phyloP scores from a whole-genome alignment of 2,113 vertebrate species.

The Hemichromis elongatus region DNA sequence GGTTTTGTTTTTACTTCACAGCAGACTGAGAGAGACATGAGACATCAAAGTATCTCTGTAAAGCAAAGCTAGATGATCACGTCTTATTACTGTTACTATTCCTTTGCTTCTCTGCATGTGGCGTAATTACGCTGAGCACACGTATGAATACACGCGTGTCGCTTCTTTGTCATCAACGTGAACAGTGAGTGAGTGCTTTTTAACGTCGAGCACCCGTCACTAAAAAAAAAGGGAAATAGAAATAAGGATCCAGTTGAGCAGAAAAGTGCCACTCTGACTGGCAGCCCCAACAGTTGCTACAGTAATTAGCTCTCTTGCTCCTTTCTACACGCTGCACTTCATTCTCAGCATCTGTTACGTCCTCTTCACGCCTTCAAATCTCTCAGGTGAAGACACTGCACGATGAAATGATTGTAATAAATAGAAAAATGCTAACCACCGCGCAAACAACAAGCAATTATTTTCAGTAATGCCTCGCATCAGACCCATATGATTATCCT shows the following conservation, averaged over 20 bases:
- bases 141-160: not conserved
- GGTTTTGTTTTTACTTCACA: not conserved
- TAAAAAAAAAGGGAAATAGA: not conserved
- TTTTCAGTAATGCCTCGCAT: not conserved
- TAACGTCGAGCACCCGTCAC: not conserved
- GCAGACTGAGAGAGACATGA: not conserved
- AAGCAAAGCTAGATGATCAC: not conserved
- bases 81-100: not conserved
- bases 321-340: not conserved
- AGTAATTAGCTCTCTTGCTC: constrained; percentile 29
- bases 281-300: not conserved
- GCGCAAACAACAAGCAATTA: not conserved
- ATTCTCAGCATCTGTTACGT: not conserved
- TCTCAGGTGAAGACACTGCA: constrained; percentile 1
- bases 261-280: constrained; percentile 35
- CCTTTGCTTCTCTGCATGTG: not conserved
- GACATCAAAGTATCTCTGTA: not conserved
- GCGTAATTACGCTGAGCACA: not conserved
- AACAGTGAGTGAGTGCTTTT: not conserved
- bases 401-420: not conserved
- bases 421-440: not conserved
- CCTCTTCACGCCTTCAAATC: not conserved
- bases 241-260: constrained; percentile 30
- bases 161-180: not conserved
- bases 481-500: not conserved